Percentiles rank a stretch among this genome's conserved stretches.
Conservation (phyloP, 2,113 vertebrate species). For the Dromaius novaehollandiae region DNA sequence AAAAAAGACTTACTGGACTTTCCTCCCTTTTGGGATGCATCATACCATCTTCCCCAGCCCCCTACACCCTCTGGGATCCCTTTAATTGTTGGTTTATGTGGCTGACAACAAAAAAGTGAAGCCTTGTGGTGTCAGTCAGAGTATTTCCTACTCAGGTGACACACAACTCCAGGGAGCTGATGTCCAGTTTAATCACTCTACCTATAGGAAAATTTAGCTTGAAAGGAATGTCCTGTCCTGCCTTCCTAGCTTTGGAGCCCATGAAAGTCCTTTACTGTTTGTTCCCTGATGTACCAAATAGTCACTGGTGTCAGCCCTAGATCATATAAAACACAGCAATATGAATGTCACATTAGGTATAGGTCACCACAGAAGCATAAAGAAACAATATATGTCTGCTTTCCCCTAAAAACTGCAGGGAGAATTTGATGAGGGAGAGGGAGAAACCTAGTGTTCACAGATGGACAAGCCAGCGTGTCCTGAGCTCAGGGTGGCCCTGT, state of each 20-base stretch:
- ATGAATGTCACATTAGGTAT: not conserved
- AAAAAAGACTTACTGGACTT: not conserved
- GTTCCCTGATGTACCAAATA: not conserved
- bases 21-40: not conserved
- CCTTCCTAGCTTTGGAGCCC: not conserved
- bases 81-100: not conserved
- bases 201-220: not conserved
- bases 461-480: not conserved
- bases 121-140: not conserved
- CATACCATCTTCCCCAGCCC: not conserved
- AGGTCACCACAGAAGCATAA: not conserved
- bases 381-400: not conserved
- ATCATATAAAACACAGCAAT: not conserved
- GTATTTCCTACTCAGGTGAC: not conserved
- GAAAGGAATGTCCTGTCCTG: not conserved
- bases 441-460: not conserved
- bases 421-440: not conserved
- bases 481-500: not conserved
- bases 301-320: not conserved
- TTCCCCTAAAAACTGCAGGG: not conserved
- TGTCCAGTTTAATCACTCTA: not conserved
- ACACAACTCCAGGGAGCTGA: not conserved
- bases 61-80: too few relatives aligned
- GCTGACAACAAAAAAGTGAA: not conserved
- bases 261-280: not conserved